These are phyloP conservation scores for Philaethria dido DNA, from an alignment of 2,888 invertebrate genomes.

Conservation along the genomic window DNA sequence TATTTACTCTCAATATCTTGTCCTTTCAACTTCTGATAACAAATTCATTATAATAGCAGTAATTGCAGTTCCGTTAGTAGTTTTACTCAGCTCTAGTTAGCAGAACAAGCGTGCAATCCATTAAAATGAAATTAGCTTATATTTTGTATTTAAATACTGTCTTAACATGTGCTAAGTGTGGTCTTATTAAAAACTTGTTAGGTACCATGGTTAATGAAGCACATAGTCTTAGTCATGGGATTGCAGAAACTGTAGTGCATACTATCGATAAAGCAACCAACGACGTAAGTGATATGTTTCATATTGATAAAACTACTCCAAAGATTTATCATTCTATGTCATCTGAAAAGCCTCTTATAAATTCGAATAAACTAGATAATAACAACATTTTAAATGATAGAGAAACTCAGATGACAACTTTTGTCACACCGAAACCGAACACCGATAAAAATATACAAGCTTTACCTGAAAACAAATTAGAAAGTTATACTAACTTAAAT, in stretches of 20 bases:
- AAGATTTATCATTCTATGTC: background rate
- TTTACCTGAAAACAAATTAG: background rate
- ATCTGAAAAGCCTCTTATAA: background rate
- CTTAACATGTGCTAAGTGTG: constrained; percentile 26
- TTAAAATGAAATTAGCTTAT: constrained; percentile 29
- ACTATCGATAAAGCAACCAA: constrained; percentile 28
- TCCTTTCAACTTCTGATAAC: constrained; percentile 15
- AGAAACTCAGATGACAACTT: background rate
- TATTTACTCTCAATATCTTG: constrained; percentile 30
- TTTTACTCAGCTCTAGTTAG: constrained; percentile 3
- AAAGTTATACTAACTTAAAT: background rate
- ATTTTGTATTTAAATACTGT: constrained; percentile 19
- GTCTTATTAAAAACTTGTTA: constrained; percentile 29
- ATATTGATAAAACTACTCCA: constrained; percentile 4
- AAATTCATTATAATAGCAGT: constrained; percentile 24
- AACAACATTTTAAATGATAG: background rate
- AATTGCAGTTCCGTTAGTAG: constrained; percentile 23
- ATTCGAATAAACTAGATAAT: background rate
- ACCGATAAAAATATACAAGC: background rate
- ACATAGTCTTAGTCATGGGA: constrained; percentile 25
- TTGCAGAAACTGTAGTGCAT: constrained; percentile 19
- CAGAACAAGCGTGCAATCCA: constrained; percentile 17
- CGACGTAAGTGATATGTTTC: constrained; percentile 24
- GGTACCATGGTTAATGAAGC: constrained; percentile 22
- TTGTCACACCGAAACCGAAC: background rate